A percentile compares a stretch with the other conserved stretches of the same genome.
Evolutionary conservation across 2,113 vertebrate genomes (phyloP).

Genomic region (Ictalurus punctatus): DNA sequence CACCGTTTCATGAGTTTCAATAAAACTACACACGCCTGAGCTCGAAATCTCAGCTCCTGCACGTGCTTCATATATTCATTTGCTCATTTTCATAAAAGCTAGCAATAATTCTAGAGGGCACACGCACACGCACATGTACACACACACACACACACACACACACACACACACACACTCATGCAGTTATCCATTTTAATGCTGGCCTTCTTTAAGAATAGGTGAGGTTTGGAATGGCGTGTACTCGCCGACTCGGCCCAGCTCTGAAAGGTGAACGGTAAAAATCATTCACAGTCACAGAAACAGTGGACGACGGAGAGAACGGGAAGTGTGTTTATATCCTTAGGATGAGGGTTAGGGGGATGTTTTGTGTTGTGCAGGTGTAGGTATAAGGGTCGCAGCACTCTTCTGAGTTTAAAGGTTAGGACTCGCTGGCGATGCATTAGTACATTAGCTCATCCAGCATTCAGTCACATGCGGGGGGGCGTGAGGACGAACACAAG

Average conservation of each 20-base stretch:
- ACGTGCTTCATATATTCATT: not conserved
- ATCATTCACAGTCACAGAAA: slow-evolving; percentile 26
- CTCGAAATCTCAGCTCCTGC: not conserved
- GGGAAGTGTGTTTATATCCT: slow-evolving; percentile 27
- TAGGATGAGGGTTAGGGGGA: slow-evolving; percentile 16
- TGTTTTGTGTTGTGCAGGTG: not conserved
- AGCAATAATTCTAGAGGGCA: not conserved
- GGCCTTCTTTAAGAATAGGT: slow-evolving; percentile 5
- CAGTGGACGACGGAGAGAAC: slow-evolving; percentile 22
- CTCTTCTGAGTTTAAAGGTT: slow-evolving; percentile 41
- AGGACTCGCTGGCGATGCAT: slow-evolving; percentile 56
- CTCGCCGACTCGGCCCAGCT: slow-evolving; percentile 29
- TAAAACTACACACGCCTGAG: not conserved
- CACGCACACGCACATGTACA: slow-evolving; percentile 6
- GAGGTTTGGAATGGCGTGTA: slow-evolving; percentile 32
- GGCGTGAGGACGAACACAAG: slow-evolving; percentile 29
- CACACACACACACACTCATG: slow-evolving; percentile 1
- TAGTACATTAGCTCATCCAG: slow-evolving; percentile 64
- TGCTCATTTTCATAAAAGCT: not conserved
- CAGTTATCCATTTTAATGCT: not conserved
- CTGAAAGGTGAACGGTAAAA: slow-evolving; percentile 22
- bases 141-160: slow-evolving; percentile 18
- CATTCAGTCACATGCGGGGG: not conserved
- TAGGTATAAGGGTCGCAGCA: not conserved
- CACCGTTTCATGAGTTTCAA: not conserved